Evolutionary conservation across 1,140 invertebrate species (phyloP).

Genomic region (Brachionus calyciflorus): DNA sequence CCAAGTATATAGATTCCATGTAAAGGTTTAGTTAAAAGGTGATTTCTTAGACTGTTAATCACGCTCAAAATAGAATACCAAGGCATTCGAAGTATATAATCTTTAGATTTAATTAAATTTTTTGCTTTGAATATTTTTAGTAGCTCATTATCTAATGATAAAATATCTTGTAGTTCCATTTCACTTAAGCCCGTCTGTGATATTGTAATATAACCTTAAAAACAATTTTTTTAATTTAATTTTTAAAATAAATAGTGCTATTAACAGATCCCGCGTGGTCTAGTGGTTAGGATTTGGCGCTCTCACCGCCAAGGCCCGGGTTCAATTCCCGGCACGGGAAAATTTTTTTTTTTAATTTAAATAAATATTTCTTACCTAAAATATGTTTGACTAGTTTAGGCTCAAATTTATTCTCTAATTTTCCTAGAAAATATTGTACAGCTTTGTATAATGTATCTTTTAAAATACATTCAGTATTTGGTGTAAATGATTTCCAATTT

Average conservation of each 20-base stretch:
- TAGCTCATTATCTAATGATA: conserved; percentile 29
- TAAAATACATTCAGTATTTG: background rate
- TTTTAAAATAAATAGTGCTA: too few relatives aligned
- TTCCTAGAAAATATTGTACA: conserved; percentile 1
- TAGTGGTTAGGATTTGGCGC: too few relatives aligned
- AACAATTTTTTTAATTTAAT: too few relatives aligned
- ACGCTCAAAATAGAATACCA: conserved; percentile 18
- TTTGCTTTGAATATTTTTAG: conserved; percentile 7
- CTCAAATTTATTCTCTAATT: conserved; percentile 32
- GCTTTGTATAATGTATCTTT: conserved; percentile 5
- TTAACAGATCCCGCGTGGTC: background rate
- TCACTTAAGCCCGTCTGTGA: conserved; percentile 19
- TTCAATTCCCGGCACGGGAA: too few relatives aligned
- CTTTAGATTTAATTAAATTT: background rate
- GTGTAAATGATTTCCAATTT: conserved; percentile 24
- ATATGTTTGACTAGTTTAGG: conserved; percentile 2
- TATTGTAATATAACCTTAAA: conserved; percentile 14
- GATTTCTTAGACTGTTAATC: background rate
- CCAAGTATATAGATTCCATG: background rate
- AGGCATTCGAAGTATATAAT: background rate
- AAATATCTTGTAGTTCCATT: conserved; percentile 30
- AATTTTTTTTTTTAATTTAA: background rate
- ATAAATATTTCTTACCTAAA: background rate
- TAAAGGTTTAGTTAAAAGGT: conserved; percentile 1
- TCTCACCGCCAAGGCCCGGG: too few relatives aligned